Percentiles rank a stretch among this genome's conserved stretches.
These are phyloP conservation scores for Stictonetta naevosa DNA, from an alignment of 2,113 vertebrate species.

Conservation along the genomic window DNA sequence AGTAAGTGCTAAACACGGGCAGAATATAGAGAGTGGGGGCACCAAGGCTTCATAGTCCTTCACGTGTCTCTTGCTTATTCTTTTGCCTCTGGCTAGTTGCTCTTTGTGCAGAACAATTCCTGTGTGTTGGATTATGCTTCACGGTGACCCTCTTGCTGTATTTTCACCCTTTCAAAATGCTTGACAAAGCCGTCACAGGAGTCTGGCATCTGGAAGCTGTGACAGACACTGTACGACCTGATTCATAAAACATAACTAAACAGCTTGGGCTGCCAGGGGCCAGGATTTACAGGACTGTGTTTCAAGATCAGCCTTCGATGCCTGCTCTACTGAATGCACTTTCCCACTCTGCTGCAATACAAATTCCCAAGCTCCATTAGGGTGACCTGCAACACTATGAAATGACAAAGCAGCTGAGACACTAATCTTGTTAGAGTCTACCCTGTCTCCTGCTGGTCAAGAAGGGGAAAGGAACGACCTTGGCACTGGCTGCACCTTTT, in stretches of 20 bases:
- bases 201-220: conserved; percentile 31
- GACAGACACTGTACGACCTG: not conserved
- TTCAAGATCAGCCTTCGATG: not conserved
- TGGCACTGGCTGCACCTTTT: not conserved
- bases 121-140: not conserved
- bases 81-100: not conserved
- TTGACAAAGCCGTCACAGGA: conserved; percentile 40
- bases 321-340: not conserved
- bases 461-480: not conserved
- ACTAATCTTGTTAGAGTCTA: not conserved
- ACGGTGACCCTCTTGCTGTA: not conserved
- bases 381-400: not conserved
- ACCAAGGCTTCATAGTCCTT: not conserved
- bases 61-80: not conserved
- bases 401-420: not conserved
- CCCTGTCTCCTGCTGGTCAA: not conserved
- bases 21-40: rapidly evolving
- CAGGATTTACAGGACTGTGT: not conserved
- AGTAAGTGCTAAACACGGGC: not conserved
- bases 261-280: conserved; percentile 36
- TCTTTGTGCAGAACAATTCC: not conserved
- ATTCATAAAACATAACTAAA: conserved; percentile 49
- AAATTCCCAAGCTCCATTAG: not conserved
- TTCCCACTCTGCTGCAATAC: not conserved
- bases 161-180: conserved; percentile 12